Evolutionary conservation across 2,888 invertebrate genomes (phyloP), one percentile per base, ranked within the genome.

Genomic region (Melanchra persicariae): DNA sequence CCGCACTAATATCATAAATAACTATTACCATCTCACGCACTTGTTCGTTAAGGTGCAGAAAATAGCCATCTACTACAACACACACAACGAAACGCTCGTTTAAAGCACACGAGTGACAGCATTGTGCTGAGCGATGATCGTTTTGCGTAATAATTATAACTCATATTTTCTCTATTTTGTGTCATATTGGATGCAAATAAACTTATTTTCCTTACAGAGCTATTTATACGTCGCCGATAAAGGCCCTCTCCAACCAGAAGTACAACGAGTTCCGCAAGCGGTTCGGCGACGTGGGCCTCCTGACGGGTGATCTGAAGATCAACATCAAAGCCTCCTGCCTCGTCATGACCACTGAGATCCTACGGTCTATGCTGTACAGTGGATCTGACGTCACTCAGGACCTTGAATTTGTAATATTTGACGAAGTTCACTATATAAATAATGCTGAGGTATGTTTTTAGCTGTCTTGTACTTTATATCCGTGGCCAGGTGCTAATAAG

Each of bases 301-400:
- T 99, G 37, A 99, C 99, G 0, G 99, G 99, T 0, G 99, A 99
- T 93, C 97, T 99, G 54, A 99, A 99, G 94, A 98, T 99, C 68
- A 98, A 99, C 91, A 97, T 98, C 17, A 98, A 98, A 0, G 99
- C 99, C 0, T 97, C 98, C 0, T 99, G 99, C 91, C 97, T 99
- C 0, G 99, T 99, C 66, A 99, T 99, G 99, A 99, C 99, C 0
- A 99, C 99, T 0, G 99, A 99, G 96, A 99, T 99, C 88, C 95
- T 99, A 40, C 97, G 99, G 78, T 99, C 99, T 0, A 99, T 99
- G 99, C 95, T 99, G 17, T 99, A 99, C 91, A 98, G 98, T 71
- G 99, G 99, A 12, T 98, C 98, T 76, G 99, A 99, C 88, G 98
- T 99, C 66, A 98, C 99, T 0, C 97, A 99, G 57, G 99, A 99